A percentile compares a stretch with the other conserved stretches of the same genome.
phyloP scores from a whole-genome alignment of 2,888 invertebrate species.

The Corythucha ciliata region DNA sequence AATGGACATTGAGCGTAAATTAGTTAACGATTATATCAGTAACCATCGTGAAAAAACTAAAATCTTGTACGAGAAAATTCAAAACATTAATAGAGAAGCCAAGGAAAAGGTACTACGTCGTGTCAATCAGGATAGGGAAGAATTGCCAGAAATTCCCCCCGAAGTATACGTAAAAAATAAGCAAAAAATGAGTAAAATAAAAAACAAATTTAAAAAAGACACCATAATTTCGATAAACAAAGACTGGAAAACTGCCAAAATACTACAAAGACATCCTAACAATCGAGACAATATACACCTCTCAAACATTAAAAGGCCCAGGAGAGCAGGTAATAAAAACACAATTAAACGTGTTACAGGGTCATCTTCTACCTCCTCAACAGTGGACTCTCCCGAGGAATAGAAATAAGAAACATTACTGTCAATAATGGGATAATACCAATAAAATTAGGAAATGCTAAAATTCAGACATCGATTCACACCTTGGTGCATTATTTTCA shows the following conservation, averaged over 20 bases:
- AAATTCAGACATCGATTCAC: no score
- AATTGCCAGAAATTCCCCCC: background rate
- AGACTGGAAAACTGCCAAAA: background rate
- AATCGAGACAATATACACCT: background rate
- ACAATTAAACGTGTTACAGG: no score
- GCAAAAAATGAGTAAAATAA: background rate
- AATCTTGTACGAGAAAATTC: background rate
- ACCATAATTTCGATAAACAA: background rate
- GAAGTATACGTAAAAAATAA: slow-evolving; percentile 5
- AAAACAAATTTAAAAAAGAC: background rate
- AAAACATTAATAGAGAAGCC: background rate
- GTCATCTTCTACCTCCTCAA: no score
- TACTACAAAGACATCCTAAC: background rate
- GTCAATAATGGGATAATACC: no score
- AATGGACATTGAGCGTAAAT: background rate
- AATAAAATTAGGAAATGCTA: no score
- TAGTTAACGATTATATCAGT: background rate
- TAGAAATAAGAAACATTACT: no score
- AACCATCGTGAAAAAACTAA: background rate
- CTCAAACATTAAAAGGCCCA: slow-evolving; percentile 1
- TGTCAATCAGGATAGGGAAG: background rate
- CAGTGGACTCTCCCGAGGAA: no score
- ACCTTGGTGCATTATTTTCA: no score
- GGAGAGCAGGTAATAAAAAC: no score
- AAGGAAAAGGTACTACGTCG: background rate